Evolutionary conservation across 2,113 vertebrate species (phyloP).

Genomic region (Gnathonemus longibarbis): DNA sequence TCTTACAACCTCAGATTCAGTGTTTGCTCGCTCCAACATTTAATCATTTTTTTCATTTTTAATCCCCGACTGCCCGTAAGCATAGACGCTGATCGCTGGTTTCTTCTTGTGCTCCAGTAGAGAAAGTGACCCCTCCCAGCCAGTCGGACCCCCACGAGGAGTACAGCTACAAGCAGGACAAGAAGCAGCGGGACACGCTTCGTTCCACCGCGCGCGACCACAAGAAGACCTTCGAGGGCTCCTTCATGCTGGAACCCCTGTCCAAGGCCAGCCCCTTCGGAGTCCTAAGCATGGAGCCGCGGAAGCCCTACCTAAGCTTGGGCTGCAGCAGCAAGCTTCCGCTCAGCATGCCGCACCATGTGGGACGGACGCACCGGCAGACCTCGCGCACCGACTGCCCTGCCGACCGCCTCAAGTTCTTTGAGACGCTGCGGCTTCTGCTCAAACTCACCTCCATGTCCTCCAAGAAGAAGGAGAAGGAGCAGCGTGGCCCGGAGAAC

Average conservation of each 20-base stretch:
- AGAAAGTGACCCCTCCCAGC: constrained; percentile 60
- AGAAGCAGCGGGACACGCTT: constrained; percentile 73
- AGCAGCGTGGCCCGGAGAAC: constrained; percentile 87
- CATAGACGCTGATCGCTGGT: background rate
- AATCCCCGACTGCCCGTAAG: background rate
- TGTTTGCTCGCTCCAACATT: background rate
- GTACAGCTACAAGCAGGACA: constrained; percentile 79
- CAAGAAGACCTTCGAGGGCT: constrained; percentile 86
- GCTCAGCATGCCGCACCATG: constrained; percentile 78
- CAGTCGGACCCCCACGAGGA: constrained; percentile 70
- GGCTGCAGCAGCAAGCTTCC: constrained; percentile 85
- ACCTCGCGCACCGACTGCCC: constrained; percentile 93
- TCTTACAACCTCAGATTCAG: background rate
- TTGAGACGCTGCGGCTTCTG: constrained; percentile 90
- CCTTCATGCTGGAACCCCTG: constrained; percentile 86
- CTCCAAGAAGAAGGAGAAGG: constrained; percentile 97
- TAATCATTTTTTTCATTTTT: background rate
- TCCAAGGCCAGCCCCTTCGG: constrained; percentile 71
- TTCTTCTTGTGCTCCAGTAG: constrained; percentile 48
- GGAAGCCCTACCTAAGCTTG: constrained; percentile 96
- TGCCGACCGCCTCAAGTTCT: constrained; percentile 92
- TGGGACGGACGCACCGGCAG: constrained; percentile 84
- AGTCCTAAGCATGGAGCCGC: constrained; percentile 79
- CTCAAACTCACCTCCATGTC: constrained; percentile 98
- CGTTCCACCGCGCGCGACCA: constrained; percentile 84